Percentiles rank a stretch among this genome's conserved stretches.
phyloP scores from a whole-genome alignment of 2,113 vertebrate genomes.

The Tapirus terrestris region DNA sequence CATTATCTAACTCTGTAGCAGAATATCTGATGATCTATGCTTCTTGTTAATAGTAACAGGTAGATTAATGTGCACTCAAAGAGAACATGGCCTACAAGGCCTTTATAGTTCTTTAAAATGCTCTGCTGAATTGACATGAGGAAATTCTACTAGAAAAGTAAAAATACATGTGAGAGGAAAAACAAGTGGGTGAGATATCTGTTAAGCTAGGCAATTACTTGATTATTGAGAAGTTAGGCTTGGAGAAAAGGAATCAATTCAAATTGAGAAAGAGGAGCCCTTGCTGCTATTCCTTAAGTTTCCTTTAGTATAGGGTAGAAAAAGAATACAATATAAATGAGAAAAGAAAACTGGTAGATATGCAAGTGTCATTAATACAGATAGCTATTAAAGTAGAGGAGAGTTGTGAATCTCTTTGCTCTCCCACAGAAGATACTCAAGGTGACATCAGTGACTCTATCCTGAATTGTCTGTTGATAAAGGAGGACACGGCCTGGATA shows the following conservation, averaged over 20 bases:
- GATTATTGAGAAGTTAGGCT: background rate
- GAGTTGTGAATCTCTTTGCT: background rate
- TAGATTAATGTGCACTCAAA: background rate
- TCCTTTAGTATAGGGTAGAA: background rate
- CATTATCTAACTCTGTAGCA: background rate
- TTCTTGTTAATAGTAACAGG: background rate
- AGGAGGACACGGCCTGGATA: background rate
- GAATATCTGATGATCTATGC: background rate
- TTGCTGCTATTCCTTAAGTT: background rate
- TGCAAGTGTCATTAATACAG: background rate
- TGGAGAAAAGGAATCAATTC: background rate
- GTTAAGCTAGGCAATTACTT: background rate
- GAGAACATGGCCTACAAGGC: background rate
- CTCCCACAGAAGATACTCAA: background rate
- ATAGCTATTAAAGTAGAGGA: background rate
- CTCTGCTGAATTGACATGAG: background rate
- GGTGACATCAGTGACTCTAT: background rate
- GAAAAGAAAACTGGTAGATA: background rate
- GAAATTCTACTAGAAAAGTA: background rate
- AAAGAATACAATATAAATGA: background rate
- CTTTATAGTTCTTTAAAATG: background rate
- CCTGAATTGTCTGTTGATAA: background rate
- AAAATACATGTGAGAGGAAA: background rate
- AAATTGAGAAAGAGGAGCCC: background rate
- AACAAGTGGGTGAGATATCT: background rate